Conservation (phyloP, 2,797 vertebrate species). For the Mormyrus hasselquistii region DNA sequence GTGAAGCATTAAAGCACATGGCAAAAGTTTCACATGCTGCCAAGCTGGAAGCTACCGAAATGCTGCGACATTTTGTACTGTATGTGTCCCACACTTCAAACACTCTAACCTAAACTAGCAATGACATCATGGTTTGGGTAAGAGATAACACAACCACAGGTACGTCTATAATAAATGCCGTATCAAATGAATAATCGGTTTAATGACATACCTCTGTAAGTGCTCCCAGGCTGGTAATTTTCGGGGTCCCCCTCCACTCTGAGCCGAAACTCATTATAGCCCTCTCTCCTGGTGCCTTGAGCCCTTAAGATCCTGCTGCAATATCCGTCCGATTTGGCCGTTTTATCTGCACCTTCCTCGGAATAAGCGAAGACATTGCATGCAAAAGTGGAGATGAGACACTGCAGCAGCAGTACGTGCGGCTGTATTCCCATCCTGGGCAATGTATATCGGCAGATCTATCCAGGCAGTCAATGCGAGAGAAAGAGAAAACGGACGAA, state of each 20-base stretch:
- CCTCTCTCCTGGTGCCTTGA: conserved; percentile 78
- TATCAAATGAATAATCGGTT: not conserved
- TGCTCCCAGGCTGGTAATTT: conserved; percentile 88
- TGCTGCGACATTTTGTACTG: conserved; percentile 7
- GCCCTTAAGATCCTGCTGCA: conserved; percentile 86
- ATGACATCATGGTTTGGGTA: conserved; percentile 9
- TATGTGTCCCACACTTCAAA: not conserved
- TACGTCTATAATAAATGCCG: not conserved
- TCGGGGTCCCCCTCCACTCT: conserved; percentile 92
- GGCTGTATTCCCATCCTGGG: conserved; percentile 51
- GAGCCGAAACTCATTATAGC: conserved; percentile 87
- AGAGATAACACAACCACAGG: not conserved
- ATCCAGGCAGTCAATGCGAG: conserved; percentile 30
- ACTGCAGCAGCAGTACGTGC: conserved; percentile 61
- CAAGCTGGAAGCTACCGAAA: conserved; percentile 10
- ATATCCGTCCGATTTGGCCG: conserved; percentile 80
- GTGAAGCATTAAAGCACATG: conserved; percentile 7
- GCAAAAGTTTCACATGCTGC: conserved; percentile 12
- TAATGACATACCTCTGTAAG: conserved; percentile 80
- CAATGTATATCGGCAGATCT: conserved; percentile 50
- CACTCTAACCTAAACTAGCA: not conserved
- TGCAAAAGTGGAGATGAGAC: conserved; percentile 61
- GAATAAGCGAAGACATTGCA: conserved; percentile 69
- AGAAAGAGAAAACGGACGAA: conserved; percentile 6
- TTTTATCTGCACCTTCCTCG: conserved; percentile 83